Conservation (phyloP, 2,888 invertebrate genomes). For the Caenorhabditis auriculariae region DNA sequence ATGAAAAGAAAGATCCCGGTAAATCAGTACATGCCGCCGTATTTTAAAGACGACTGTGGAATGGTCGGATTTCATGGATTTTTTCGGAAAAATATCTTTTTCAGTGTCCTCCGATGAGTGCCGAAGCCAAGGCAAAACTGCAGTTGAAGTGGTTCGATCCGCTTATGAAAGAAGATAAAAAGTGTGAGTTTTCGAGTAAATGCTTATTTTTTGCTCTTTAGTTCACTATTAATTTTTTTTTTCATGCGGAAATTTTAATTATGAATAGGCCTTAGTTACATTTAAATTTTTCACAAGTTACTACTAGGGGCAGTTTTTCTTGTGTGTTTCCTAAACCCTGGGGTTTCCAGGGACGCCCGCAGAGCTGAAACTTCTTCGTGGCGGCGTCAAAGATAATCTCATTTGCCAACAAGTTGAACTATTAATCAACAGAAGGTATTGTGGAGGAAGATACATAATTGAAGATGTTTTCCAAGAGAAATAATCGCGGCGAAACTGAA, state of each 20-base stretch:
- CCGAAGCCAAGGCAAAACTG: constrained; percentile 37
- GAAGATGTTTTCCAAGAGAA: constrained; percentile 7
- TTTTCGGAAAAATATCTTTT: constrained; percentile 2
- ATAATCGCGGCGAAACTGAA: constrained; percentile 9
- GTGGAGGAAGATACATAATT: not conserved
- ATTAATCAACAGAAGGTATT: constrained; percentile 2
- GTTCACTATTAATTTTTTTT: too few relatives aligned
- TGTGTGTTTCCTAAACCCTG: too few relatives aligned
- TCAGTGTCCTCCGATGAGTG: constrained; percentile 46
- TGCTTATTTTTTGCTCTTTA: not conserved
- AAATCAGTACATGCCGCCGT: constrained; percentile 47
- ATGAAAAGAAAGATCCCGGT: constrained; percentile 33
- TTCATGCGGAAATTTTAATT: too few relatives aligned
- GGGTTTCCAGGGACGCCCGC: constrained; percentile 19
- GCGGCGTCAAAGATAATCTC: constrained; percentile 18
- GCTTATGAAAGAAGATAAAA: constrained; percentile 36
- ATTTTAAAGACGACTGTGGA: constrained; percentile 52
- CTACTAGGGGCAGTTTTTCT: not conserved
- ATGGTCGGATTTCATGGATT: constrained; percentile 38
- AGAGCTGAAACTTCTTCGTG: constrained; percentile 23
- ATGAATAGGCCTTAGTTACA: too few relatives aligned
- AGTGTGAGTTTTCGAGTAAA: constrained; percentile 18
- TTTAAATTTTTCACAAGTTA: not conserved
- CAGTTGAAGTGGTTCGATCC: constrained; percentile 37
- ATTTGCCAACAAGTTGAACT: constrained; percentile 18